Conservation (phyloP, 2,797 vertebrate species). For the Catostomus latipinnis region DNA sequence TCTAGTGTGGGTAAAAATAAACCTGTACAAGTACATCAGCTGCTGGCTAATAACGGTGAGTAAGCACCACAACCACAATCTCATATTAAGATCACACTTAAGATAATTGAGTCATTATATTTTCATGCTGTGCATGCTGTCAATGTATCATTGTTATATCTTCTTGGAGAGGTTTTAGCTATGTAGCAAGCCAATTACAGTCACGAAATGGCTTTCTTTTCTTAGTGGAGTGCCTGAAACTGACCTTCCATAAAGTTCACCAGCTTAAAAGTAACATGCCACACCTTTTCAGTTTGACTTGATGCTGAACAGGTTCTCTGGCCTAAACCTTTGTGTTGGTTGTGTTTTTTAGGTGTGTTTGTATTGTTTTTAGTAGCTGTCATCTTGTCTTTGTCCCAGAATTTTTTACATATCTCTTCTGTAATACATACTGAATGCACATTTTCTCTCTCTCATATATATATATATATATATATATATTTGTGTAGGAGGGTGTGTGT, state of each 20-base stretch:
- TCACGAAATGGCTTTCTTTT: slow-evolving; percentile 6
- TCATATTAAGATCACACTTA: neutral
- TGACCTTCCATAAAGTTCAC: neutral
- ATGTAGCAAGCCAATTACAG: slow-evolving; percentile 11
- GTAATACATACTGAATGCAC: neutral
- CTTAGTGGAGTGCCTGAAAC: neutral
- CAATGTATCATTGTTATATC: neutral
- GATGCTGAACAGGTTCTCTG: slow-evolving; percentile 12
- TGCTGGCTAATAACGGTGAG: slow-evolving; percentile 98
- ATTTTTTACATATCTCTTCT: too few species aligned
- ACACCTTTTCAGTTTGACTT: slow-evolving; percentile 4
- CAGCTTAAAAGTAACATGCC: neutral
- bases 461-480: neutral
- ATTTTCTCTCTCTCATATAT: neutral
- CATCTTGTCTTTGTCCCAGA: neutral
- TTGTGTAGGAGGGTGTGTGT: slow-evolving; percentile 91
- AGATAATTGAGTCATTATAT: slow-evolving; percentile 16
- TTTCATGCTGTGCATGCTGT: slow-evolving; percentile 13
- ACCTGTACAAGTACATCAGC: slow-evolving; percentile 96
- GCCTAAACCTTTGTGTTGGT: neutral
- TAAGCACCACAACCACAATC: slow-evolving; percentile 44
- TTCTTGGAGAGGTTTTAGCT: slow-evolving; percentile 16
- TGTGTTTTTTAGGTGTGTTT: slow-evolving; percentile 3
- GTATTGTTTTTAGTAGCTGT: neutral
- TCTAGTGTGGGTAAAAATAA: slow-evolving; percentile 91